Evolutionary conservation across 2,888 invertebrate genomes (phyloP).

Genomic region (Thera obeliscata): DNA sequence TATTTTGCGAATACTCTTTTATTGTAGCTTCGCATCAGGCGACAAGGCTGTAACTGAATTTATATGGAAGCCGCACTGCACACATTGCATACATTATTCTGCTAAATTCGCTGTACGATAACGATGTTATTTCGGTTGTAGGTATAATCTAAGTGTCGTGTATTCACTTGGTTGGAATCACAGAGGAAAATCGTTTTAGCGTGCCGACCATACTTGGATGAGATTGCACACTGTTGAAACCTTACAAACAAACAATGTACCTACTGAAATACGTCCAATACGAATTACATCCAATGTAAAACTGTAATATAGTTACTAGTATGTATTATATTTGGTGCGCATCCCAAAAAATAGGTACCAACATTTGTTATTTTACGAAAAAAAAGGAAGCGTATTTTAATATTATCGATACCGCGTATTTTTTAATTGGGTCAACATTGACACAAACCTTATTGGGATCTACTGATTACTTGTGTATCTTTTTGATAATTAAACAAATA

Average conservation of each 20-base stretch:
- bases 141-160: background rate
- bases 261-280: too few species aligned
- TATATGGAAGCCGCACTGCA: conserved; percentile 9
- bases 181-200: conserved; percentile 1
- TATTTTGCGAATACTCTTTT: background rate
- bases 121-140: conserved; percentile 11
- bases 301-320: too few species aligned
- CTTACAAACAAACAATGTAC: background rate
- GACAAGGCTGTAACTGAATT: conserved; percentile 6
- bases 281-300: too few species aligned
- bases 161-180: conserved; percentile 7
- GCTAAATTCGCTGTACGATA: conserved; percentile 5
- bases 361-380: too few species aligned
- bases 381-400: too few species aligned
- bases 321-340: too few species aligned
- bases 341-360: too few species aligned
- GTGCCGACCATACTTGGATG: background rate
- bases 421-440: too few species aligned
- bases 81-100: conserved; percentile 11
- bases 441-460: too few species aligned
- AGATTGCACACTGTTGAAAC: background rate
- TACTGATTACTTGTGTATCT: too few species aligned
- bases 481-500: too few species aligned
- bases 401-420: too few species aligned
- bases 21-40: background rate